Percentiles rank a stretch among this genome's conserved stretches.
Conservation (phyloP, 2,113 vertebrate species). For the Chiloscyllium plagiosum region DNA sequence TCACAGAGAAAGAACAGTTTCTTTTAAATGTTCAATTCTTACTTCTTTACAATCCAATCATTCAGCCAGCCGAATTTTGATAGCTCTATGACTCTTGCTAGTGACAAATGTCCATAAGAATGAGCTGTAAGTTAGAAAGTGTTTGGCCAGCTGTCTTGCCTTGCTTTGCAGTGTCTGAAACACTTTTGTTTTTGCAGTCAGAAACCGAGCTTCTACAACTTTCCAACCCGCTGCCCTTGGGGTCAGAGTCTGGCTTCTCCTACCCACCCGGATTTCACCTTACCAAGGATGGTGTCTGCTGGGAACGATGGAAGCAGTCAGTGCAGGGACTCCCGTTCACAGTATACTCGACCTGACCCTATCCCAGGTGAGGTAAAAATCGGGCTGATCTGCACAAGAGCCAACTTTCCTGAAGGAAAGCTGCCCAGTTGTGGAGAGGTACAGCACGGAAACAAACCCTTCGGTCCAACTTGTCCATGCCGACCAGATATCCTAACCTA, state of each 20-base stretch:
- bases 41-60: not conserved
- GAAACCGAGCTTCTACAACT: constrained; percentile 40
- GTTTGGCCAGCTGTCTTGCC: not conserved
- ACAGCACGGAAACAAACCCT: no score
- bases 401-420: not conserved
- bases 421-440: no score
- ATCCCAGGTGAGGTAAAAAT: constrained; percentile 43
- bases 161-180: not conserved
- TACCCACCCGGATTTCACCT: constrained; percentile 47
- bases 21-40: not conserved
- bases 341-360: not conserved
- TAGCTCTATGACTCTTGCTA: not conserved
- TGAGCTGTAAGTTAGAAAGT: not conserved
- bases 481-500: no score
- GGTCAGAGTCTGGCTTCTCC: constrained; percentile 42
- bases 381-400: not conserved
- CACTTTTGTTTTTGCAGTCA: constrained; percentile 44
- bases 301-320: not conserved
- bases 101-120: not conserved
- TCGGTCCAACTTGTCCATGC: no score
- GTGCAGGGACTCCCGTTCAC: constrained; percentile 32
- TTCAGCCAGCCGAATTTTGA: not conserved
- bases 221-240: constrained; percentile 48
- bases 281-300: not conserved
- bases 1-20: not conserved